Conservation (phyloP, 2,113 vertebrate genomes). For the Parotia lawesii region DNA sequence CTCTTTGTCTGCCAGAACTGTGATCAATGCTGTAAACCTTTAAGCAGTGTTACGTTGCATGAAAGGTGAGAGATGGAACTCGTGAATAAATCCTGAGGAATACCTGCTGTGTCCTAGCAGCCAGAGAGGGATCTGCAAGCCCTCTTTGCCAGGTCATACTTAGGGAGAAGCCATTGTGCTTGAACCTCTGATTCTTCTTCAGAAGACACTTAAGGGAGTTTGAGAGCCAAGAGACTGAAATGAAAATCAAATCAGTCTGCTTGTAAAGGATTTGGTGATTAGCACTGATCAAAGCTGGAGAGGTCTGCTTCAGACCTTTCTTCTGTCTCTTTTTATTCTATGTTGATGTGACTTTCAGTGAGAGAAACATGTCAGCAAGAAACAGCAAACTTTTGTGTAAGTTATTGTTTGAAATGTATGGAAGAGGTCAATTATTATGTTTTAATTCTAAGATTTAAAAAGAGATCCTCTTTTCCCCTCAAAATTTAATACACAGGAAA, state of each 20-base stretch:
- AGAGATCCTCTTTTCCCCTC: background rate
- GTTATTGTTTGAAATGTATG: background rate
- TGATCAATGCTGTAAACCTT: background rate
- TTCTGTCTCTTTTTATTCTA: background rate
- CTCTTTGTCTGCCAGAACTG: background rate
- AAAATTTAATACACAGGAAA: background rate
- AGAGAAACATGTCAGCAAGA: background rate
- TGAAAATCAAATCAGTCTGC: background rate
- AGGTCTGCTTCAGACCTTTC: background rate
- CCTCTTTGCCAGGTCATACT: background rate
- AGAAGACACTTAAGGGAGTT: background rate
- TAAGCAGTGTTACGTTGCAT: accelerated
- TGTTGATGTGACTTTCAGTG: background rate
- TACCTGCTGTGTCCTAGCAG: background rate
- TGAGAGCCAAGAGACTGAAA: background rate
- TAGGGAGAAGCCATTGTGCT: background rate
- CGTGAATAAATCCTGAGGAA: background rate
- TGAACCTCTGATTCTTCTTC: background rate
- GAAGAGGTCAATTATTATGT: background rate
- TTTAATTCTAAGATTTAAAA: background rate
- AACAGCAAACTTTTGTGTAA: background rate
- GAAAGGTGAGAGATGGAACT: background rate
- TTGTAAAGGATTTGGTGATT: background rate
- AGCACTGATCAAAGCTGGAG: background rate
- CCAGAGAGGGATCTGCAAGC: background rate